Percentiles rank a stretch among this genome's conserved stretches.
Conservation (phyloP, 2,888 invertebrate genomes). For the Ectemnius cavifrons region DNA sequence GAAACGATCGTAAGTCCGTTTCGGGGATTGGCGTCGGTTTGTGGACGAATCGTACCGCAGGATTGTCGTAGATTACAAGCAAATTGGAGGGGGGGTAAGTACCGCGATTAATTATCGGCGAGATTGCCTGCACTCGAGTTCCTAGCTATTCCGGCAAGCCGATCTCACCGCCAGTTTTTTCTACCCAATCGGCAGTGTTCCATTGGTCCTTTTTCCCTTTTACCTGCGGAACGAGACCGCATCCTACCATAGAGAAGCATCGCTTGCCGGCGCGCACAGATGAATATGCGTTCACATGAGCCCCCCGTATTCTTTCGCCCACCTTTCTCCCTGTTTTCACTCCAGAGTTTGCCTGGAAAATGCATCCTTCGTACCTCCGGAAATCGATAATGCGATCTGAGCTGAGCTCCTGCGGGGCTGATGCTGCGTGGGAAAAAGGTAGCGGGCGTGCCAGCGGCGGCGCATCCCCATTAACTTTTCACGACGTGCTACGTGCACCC, state of each 20-base stretch:
- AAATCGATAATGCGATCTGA: conserved; percentile 36
- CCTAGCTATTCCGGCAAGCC: too few relatives aligned
- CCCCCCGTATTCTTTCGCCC: background rate
- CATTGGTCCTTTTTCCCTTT: background rate
- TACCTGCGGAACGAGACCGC: background rate
- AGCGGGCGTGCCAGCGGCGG: background rate
- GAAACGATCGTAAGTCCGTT: conserved; percentile 12
- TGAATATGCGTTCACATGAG: conserved; percentile 25
- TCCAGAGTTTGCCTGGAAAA: background rate
- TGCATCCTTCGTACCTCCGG: conserved; percentile 11
- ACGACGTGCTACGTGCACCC: conserved; percentile 5
- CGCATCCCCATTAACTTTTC: conserved; percentile 23
- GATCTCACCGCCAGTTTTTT: conserved; percentile 1
- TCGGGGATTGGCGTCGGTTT: conserved; percentile 3
- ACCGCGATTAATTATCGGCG: conserved; percentile 13
- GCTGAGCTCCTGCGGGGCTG: conserved; percentile 11
- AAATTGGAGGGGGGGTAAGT: background rate
- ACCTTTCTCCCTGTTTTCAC: background rate
- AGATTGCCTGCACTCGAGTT: background rate
- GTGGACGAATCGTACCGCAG: background rate
- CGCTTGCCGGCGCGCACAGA: conserved; percentile 3
- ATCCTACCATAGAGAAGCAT: too few relatives aligned
- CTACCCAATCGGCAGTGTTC: background rate
- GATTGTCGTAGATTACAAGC: conserved; percentile 8
- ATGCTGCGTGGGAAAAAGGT: conserved; percentile 16